A percentile compares a stretch with the other conserved stretches of the same genome.
Evolutionary conservation across 2,797 vertebrate genomes (phyloP).

Genomic region (Mormyrops boulengeri): DNA sequence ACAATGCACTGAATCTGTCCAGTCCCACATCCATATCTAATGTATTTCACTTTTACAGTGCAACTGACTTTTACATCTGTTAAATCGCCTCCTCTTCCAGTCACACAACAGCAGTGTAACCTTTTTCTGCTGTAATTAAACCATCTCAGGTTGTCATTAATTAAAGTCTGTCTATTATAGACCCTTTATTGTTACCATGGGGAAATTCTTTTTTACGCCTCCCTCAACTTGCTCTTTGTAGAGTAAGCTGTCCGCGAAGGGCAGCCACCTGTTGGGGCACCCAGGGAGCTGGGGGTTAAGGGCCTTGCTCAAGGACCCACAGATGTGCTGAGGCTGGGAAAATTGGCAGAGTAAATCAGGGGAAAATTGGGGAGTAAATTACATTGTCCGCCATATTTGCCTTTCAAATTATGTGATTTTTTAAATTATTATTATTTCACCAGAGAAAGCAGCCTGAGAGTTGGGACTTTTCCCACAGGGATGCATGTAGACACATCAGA

Average conservation of each 20-base stretch:
- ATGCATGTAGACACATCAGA: neutral
- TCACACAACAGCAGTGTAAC: conserved; percentile 13
- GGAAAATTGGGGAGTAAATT: conserved; percentile 24
- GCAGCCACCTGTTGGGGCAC: too few relatives aligned
- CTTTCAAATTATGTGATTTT: conserved; percentile 8
- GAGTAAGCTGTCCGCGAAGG: too few relatives aligned
- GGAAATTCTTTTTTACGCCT: too few relatives aligned
- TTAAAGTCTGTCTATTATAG: conserved; percentile 21
- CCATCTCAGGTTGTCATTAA: conserved; percentile 14
- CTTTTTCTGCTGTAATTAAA: conserved; percentile 13
- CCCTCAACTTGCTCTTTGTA: too few relatives aligned
- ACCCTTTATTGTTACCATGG: too few relatives aligned
- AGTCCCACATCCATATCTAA: neutral
- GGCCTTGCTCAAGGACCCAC: too few relatives aligned
- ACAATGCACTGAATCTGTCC: neutral
- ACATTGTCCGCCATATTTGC: conserved; percentile 3
- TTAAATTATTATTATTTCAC: conserved; percentile 10
- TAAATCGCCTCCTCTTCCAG: neutral
- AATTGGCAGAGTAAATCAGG: too few relatives aligned
- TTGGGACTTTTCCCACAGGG: neutral
- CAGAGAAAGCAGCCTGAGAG: conserved; percentile 13
- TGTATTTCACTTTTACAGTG: neutral
- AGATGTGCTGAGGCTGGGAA: too few relatives aligned
- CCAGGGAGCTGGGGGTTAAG: too few relatives aligned
- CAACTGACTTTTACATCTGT: neutral